phyloP scores from a whole-genome alignment of 2,113 vertebrate genomes.

The Peromyscus maniculatus region DNA sequence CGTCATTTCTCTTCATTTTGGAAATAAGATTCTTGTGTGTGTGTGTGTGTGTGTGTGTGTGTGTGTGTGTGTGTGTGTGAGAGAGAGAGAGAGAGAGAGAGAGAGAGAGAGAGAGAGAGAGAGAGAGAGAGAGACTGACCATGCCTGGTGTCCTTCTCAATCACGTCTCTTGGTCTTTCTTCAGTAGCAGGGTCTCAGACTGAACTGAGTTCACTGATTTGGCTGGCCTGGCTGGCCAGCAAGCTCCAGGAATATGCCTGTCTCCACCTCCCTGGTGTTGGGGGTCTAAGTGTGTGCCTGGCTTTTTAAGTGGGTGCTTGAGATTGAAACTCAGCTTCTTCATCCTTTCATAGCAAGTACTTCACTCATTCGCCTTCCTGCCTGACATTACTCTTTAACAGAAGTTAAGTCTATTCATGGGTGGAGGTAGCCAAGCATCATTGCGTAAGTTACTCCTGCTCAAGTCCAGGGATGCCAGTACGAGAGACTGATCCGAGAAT shows the following conservation, averaged over 20 bases:
- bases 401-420: not conserved
- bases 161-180: not conserved
- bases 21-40: not conserved
- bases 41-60: not conserved
- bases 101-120: not conserved
- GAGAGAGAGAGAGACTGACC: not conserved
- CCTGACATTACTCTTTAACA: not conserved
- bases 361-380: not conserved
- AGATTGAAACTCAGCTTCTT: not conserved
- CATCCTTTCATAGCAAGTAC: not conserved
- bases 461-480: accelerated
- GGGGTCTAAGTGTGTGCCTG: not conserved
- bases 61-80: not conserved
- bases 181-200: not conserved
- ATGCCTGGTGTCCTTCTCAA: no score
- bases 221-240: no score
- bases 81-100: not conserved
- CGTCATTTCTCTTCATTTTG: not conserved
- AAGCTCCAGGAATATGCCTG: not conserved
- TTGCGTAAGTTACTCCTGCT: accelerated
- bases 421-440: not conserved
- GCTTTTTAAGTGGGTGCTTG: not conserved
- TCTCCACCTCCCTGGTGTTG: not conserved
- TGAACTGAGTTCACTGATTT: not conserved
- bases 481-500: accelerated